phyloP scores from a whole-genome alignment of 1,140 invertebrate genomes.

The Tetramorium parvispinum region DNA sequence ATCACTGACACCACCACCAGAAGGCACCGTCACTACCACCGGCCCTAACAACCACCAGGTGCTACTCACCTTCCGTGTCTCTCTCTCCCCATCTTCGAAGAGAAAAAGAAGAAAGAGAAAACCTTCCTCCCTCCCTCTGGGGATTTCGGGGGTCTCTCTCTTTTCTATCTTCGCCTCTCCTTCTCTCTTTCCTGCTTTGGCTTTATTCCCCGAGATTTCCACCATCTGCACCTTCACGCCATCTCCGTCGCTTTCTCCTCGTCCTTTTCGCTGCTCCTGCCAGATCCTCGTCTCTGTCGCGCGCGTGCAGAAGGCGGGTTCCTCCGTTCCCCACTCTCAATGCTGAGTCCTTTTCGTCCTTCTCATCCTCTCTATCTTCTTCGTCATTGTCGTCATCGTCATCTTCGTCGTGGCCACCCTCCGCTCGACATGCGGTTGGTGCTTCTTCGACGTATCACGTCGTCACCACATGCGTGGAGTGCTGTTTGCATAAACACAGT shows the following conservation, averaged over 20 bases:
- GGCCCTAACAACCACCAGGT: conserved; percentile 81
- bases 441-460: conserved; percentile 20
- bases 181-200: conserved; percentile 30
- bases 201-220: conserved; percentile 84
- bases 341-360: conserved; percentile 24
- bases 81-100: conserved; percentile 73
- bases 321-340: conserved; percentile 10
- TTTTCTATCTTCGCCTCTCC: background rate
- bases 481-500: conserved; percentile 41
- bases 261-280: conserved; percentile 5
- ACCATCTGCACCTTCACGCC: conserved; percentile 81
- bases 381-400: conserved; percentile 1
- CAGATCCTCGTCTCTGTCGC: conserved; percentile 16
- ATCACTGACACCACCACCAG: conserved; percentile 68
- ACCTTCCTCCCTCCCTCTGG: conserved; percentile 52
- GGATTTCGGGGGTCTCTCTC: conserved; percentile 21
- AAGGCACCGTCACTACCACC: conserved; percentile 75
- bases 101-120: conserved; percentile 59
- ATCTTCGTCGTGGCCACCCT: conserved; percentile 53
- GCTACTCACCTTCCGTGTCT: conserved; percentile 81
- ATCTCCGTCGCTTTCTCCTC: conserved; percentile 55
- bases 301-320: conserved; percentile 28
- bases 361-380: background rate
- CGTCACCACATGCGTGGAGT: conserved; percentile 20
- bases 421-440: conserved; percentile 58